Conservation (phyloP, 53 echinoderm and acorn worm genomes). For the Echinometra lucunter region DNA sequence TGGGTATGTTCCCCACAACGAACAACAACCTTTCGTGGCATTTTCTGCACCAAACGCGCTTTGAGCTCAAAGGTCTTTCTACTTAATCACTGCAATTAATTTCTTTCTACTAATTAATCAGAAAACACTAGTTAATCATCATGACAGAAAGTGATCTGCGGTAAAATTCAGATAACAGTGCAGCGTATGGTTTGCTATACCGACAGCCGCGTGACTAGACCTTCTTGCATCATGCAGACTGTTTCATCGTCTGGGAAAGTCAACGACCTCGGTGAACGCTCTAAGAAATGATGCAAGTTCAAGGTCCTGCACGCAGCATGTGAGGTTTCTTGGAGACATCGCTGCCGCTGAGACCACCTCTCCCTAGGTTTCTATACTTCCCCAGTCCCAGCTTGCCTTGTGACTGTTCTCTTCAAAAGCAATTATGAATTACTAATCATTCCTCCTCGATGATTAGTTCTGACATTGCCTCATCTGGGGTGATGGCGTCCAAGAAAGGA, state of each 20-base stretch:
- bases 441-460: not conserved
- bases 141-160: not conserved
- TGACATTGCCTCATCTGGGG: not conserved
- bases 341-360: not conserved
- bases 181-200: too few relatives aligned
- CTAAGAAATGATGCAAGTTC: constrained; percentile 9
- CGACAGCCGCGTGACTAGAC: too few relatives aligned
- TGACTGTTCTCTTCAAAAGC: not conserved
- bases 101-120: not conserved
- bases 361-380: not conserved
- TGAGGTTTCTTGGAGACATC: not conserved
- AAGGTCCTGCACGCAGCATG: constrained; percentile 26
- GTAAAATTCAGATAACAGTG: not conserved
- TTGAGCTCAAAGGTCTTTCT: not conserved
- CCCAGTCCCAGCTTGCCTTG: not conserved
- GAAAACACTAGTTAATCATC: not conserved
- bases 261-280: not conserved
- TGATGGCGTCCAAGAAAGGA: not conserved
- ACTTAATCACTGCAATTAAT: not conserved
- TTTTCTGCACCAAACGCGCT: not conserved
- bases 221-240: not conserved
- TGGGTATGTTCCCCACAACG: too few relatives aligned
- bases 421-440: constrained; percentile 25
- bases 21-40: not conserved
- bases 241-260: not conserved